Evolutionary conservation across 2,797 vertebrate species (phyloP).

Genomic region (Helostoma temminkii): DNA sequence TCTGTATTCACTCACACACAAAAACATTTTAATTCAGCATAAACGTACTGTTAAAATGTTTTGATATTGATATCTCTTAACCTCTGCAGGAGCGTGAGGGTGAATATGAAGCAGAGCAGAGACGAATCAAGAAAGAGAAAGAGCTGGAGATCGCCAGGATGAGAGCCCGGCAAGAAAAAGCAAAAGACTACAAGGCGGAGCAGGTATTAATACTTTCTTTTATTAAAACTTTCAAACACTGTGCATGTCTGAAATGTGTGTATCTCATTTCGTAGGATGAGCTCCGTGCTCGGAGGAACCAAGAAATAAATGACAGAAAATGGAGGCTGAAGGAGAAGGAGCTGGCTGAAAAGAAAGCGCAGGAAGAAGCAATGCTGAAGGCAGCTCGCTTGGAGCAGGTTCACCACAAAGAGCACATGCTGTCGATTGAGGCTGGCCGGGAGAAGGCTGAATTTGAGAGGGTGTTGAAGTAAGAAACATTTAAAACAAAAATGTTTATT

Average conservation of each 20-base stretch:
- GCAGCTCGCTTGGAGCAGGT: slow-evolving; percentile 86
- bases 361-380: slow-evolving; percentile 78
- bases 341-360: slow-evolving; percentile 62
- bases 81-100: slow-evolving; percentile 86
- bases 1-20: not conserved
- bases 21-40: not conserved
- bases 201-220: slow-evolving; percentile 76
- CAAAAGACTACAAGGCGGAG: slow-evolving; percentile 88
- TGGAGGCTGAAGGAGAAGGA: slow-evolving; percentile 91
- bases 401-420: slow-evolving; percentile 83
- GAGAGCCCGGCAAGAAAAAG: slow-evolving; percentile 88
- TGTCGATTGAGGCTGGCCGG: slow-evolving; percentile 85
- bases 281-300: slow-evolving; percentile 89
- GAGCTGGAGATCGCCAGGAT: slow-evolving; percentile 88
- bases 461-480: slow-evolving; percentile 84
- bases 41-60: not conserved
- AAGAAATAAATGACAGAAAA: slow-evolving; percentile 86
- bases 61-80: not conserved
- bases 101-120: slow-evolving; percentile 88
- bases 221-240: not conserved
- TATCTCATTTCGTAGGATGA: slow-evolving; percentile 83
- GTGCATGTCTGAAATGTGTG: not conserved
- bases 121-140: slow-evolving; percentile 86
- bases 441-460: slow-evolving; percentile 89
- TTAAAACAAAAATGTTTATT: rapidly evolving